These are phyloP conservation scores for Penaeus japonicus DNA, from an alignment of 1,140 invertebrate species.

Conservation along the genomic window DNA sequence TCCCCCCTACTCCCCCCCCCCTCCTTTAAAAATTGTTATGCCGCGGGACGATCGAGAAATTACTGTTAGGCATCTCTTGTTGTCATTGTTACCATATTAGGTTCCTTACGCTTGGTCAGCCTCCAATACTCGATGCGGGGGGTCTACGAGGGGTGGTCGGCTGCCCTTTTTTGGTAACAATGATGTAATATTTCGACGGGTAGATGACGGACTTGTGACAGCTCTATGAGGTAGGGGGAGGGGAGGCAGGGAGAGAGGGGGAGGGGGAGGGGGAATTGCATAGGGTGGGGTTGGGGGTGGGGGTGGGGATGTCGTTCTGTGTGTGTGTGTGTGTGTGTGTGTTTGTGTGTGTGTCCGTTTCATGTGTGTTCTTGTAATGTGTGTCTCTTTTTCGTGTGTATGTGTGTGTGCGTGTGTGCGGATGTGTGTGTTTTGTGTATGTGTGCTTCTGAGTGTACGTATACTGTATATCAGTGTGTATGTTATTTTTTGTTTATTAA, in stretches of 20 bases:
- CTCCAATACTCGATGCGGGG: constrained; percentile 18
- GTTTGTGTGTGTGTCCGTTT: neutral
- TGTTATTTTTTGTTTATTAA: too few species aligned
- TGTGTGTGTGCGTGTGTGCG: neutral
- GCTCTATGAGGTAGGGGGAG: neutral
- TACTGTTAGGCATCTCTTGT: neutral
- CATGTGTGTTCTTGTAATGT: neutral
- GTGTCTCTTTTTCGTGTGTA: too few species aligned
- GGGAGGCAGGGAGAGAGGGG: neutral
- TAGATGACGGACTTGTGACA: neutral
- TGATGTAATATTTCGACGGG: neutral
- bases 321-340: neutral
- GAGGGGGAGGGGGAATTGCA: neutral
- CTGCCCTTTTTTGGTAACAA: constrained; percentile 18
- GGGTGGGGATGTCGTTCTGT: neutral
- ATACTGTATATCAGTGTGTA: neutral
- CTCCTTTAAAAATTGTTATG: constrained; percentile 15
- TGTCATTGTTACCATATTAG: constrained; percentile 43
- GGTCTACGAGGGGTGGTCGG: neutral
- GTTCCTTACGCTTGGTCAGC: constrained; percentile 33
- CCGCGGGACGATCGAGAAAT: constrained; percentile 18
- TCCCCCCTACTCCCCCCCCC: neutral
- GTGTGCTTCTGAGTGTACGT: neutral
- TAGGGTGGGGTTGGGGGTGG: neutral
- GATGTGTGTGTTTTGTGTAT: neutral